Percentiles rank a stretch among this genome's conserved stretches.
These are phyloP conservation scores for Clarias magur DNA, from an alignment of 2,113 vertebrate genomes.

Conservation along the genomic window DNA sequence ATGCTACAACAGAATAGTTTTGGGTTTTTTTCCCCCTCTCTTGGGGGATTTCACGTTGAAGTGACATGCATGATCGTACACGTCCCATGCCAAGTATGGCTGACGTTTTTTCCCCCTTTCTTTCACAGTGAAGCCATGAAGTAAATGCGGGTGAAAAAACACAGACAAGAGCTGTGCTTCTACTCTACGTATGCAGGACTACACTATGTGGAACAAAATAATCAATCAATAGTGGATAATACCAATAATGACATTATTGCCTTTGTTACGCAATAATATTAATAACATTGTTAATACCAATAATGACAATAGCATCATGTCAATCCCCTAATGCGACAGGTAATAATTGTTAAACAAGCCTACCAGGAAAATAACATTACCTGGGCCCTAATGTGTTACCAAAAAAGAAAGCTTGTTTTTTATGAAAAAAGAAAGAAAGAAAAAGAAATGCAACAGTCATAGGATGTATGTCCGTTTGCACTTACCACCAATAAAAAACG, in stretches of 20 bases:
- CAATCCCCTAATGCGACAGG: not conserved
- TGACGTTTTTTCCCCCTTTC: not conserved
- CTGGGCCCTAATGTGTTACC: not conserved
- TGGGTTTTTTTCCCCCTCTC: conserved; percentile 24
- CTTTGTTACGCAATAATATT: too few relatives aligned
- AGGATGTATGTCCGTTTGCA: conserved; percentile 8
- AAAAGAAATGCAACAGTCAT: not conserved
- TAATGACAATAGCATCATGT: not conserved
- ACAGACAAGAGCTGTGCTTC: not conserved
- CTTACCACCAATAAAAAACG: conserved; percentile 35
- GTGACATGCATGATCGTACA: conserved; percentile 75
- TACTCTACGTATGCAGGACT: not conserved
- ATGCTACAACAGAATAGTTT: conserved; percentile 76
- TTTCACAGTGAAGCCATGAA: not conserved
- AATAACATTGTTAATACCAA: not conserved
- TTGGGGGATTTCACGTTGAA: conserved; percentile 69
- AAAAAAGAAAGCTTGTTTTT: not conserved
- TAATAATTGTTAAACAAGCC: not conserved
- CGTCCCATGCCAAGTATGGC: conserved; percentile 56
- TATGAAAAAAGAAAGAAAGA: not conserved
- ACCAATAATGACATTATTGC: not conserved
- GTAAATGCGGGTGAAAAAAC: not conserved
- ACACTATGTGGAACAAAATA: too few relatives aligned
- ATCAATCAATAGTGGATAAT: not conserved
- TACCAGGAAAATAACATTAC: not conserved